Percentiles rank a stretch among this genome's conserved stretches.
Evolutionary conservation across 1,140 invertebrate genomes (phyloP).

Genomic region (Lepidurus apus): DNA sequence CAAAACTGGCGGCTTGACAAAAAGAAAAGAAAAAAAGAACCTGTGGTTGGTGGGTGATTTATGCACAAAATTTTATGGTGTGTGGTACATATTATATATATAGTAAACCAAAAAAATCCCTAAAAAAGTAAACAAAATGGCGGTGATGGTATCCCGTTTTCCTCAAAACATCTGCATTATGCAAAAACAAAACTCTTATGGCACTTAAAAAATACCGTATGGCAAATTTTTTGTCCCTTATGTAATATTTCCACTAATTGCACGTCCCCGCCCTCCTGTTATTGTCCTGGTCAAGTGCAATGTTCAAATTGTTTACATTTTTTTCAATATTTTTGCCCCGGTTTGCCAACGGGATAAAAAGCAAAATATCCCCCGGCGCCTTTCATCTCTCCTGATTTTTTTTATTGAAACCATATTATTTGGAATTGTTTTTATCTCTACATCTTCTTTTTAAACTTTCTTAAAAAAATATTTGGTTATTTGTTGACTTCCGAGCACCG

Average conservation of each 20-base stretch:
- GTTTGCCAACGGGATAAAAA: neutral
- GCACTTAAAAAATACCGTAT: neutral
- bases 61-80: slow-evolving; percentile 19
- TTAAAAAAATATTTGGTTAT: neutral
- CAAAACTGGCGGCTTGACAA: neutral
- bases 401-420: slow-evolving; percentile 6
- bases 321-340: neutral
- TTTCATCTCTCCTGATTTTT: neutral
- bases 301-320: neutral
- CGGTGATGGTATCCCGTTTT: neutral
- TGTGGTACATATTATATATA: slow-evolving; percentile 16
- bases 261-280: slow-evolving; percentile 16
- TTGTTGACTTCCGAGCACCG: neutral
- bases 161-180: slow-evolving; percentile 1
- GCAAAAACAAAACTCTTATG: slow-evolving; percentile 7
- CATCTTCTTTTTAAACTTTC: neutral
- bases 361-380: neutral
- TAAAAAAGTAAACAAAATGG: neutral
- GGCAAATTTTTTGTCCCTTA: neutral
- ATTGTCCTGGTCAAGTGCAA: slow-evolving; percentile 21
- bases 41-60: slow-evolving; percentile 16
- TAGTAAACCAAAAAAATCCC: neutral
- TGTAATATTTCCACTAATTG: slow-evolving; percentile 2
- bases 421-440: neutral
- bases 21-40: neutral